Base-by-base conservation (phyloP, 2,888 invertebrate genomes). In the Trichopria drosophilae region DNA sequence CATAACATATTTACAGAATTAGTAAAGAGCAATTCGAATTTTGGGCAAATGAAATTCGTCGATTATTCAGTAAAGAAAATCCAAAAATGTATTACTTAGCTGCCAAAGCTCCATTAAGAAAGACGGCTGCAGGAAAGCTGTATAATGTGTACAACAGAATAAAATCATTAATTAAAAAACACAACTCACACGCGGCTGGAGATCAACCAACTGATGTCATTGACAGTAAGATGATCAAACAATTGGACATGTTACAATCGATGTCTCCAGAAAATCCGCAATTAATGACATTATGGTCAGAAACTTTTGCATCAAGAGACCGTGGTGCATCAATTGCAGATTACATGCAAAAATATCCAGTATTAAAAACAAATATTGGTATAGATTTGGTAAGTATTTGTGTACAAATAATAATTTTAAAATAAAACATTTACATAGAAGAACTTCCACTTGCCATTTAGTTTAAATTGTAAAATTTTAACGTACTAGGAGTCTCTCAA, bases 281-380 rank as follows among this genome's bases (percentile, higher is more conserved):
- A 10, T 4, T 23, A 6, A 10, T 37, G 10, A 13, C 13, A 23
- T 23, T 23, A 12, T 23, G 37, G 37, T 12, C 37, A 12, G 23
- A 37, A 23, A 37, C 23, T 1, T 37, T 37, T 12, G 13, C 23
- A 1, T 20, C 24, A 9, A 23, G 39, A 24, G 23, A 39, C 12
- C 24, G 39, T 4, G 23, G 39, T n/a, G 6, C 3, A 3, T 23
- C 39, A 9, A 24, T 39, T 9, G 24, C 15, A 20, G 13, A 5
- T 7, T 24, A 39, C 12, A 20, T 39, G 5, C 23, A 13, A 16
- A 24, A 23, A 3, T 24, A 24, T 15, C 24, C 39, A 6, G 15
- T 39, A 6, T 24, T 39, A 24, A 39, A 16, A 13, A 24, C 24
- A 24, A 39, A 13, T 13, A 23, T 39, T 16, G 24, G 39, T 20